Evolutionary conservation across 2,888 invertebrate genomes (phyloP).

Genomic region (Tholera decimalis): DNA sequence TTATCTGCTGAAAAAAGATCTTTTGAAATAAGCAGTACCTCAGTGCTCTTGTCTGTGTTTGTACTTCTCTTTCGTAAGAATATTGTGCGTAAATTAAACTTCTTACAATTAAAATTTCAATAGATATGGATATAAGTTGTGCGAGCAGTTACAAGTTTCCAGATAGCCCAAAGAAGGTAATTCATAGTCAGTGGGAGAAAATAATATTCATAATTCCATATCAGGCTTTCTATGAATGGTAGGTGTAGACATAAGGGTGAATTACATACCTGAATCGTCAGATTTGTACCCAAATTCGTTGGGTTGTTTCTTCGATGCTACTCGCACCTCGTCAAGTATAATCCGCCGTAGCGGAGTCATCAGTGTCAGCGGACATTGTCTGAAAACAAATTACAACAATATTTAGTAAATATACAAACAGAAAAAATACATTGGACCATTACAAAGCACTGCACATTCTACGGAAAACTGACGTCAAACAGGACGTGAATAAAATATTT

Average conservation of each 20-base stretch:
- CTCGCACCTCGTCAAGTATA: constrained; percentile 93
- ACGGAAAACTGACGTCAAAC: neutral
- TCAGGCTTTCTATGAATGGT: neutral
- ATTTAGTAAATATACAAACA: constrained; percentile 32
- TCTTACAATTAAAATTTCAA: neutral
- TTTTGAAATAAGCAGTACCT: too few relatives aligned
- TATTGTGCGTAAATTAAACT: too few relatives aligned
- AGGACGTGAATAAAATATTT: constrained; percentile 27
- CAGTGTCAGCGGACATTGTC: constrained; percentile 94
- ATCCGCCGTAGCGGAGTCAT: constrained; percentile 93
- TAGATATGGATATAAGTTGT: neutral
- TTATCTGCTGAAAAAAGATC: too few relatives aligned
- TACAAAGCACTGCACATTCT: neutral
- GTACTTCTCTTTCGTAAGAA: too few relatives aligned
- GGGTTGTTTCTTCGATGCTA: constrained; percentile 92
- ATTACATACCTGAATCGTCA: constrained; percentile 91
- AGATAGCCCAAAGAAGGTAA: constrained; percentile 5
- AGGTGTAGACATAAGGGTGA: neutral
- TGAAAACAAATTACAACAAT: constrained; percentile 78
- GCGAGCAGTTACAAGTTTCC: constrained; percentile 12
- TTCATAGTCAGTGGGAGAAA: neutral
- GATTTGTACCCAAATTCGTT: constrained; percentile 92
- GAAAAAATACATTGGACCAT: neutral
- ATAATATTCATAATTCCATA: constrained; percentile 11
- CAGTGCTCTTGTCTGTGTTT: too few relatives aligned